These are phyloP conservation scores for Alentia gelatinosa DNA, from an alignment of 2,888 invertebrate species.

Conservation along the genomic window DNA sequence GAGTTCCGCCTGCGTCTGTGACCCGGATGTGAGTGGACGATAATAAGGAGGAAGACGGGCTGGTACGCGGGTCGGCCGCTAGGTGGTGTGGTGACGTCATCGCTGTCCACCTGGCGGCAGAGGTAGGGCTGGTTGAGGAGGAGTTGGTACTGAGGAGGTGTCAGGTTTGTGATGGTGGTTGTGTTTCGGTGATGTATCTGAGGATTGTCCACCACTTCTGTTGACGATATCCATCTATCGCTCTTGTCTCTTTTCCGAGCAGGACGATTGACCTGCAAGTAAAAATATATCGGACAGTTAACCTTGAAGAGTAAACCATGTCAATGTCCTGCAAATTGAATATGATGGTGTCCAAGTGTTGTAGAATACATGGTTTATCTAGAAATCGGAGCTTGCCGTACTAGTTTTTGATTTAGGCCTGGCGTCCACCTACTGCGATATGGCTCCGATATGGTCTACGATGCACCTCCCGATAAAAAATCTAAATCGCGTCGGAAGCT, in stretches of 20 bases:
- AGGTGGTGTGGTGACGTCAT: background rate
- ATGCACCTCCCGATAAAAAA: too few relatives aligned
- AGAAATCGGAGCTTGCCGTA: too few relatives aligned
- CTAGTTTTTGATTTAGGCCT: too few relatives aligned
- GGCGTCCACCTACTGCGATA: too few relatives aligned
- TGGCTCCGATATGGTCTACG: too few relatives aligned
- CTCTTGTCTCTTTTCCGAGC: background rate
- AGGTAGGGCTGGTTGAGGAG: constrained; percentile 48
- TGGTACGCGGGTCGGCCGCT: background rate
- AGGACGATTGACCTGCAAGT: background rate
- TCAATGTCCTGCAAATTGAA: background rate
- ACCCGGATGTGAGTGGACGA: constrained; percentile 33
- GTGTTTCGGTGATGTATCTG: background rate
- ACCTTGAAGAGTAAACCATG: background rate
- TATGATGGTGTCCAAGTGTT: background rate
- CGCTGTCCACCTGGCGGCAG: constrained; percentile 35
- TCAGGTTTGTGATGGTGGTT: background rate
- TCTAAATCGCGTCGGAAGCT: too few relatives aligned
- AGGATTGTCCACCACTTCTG: background rate
- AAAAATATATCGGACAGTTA: background rate
- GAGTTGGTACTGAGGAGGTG: background rate
- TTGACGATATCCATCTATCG: background rate
- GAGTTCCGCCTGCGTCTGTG: background rate
- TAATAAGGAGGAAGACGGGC: background rate
- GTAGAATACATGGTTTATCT: too few relatives aligned